Conservation (phyloP, 1,140 invertebrate species). For the Conopomorpha cramerella region DNA sequence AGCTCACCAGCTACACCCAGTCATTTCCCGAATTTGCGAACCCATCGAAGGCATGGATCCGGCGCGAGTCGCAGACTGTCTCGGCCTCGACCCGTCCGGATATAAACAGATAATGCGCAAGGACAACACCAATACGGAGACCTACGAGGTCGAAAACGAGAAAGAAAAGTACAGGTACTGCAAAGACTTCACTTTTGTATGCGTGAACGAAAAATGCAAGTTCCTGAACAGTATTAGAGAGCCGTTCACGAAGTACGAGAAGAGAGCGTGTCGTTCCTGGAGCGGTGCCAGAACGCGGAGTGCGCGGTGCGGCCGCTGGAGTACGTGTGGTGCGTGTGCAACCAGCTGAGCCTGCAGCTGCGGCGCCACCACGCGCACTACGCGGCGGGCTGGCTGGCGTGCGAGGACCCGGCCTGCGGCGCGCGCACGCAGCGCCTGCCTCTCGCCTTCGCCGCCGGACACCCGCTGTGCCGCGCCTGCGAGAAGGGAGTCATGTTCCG, state of each 20-base stretch:
- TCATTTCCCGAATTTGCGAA: slow-evolving; percentile 91
- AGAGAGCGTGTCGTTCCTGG: slow-evolving; percentile 60
- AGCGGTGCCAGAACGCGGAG: slow-evolving; percentile 69
- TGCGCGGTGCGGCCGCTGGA: slow-evolving; percentile 67
- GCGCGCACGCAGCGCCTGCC: slow-evolving; percentile 70
- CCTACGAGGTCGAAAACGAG: slow-evolving; percentile 64
- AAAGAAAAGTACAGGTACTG: slow-evolving; percentile 80
- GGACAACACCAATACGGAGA: slow-evolving; percentile 59
- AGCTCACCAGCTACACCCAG: slow-evolving; percentile 89
- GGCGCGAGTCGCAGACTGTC: slow-evolving; percentile 83
- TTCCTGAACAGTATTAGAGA: slow-evolving; percentile 62
- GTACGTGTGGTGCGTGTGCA: slow-evolving; percentile 70
- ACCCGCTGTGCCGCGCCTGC: slow-evolving; percentile 78
- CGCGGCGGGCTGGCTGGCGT: slow-evolving; percentile 80
- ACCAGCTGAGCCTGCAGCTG: slow-evolving; percentile 71
- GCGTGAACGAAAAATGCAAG: slow-evolving; percentile 64
- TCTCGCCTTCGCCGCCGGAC: slow-evolving; percentile 64
- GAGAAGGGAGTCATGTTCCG: slow-evolving; percentile 73
- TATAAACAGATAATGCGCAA: slow-evolving; percentile 54
- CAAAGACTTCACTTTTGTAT: slow-evolving; percentile 70
- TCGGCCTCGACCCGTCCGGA: slow-evolving; percentile 72
- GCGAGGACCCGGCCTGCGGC: slow-evolving; percentile 86
- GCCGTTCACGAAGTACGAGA: slow-evolving; percentile 44
- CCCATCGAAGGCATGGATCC: slow-evolving; percentile 94
- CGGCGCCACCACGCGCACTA: slow-evolving; percentile 72